phyloP scores from a whole-genome alignment of 2,113 vertebrate genomes.

The Perccottus glenii region DNA sequence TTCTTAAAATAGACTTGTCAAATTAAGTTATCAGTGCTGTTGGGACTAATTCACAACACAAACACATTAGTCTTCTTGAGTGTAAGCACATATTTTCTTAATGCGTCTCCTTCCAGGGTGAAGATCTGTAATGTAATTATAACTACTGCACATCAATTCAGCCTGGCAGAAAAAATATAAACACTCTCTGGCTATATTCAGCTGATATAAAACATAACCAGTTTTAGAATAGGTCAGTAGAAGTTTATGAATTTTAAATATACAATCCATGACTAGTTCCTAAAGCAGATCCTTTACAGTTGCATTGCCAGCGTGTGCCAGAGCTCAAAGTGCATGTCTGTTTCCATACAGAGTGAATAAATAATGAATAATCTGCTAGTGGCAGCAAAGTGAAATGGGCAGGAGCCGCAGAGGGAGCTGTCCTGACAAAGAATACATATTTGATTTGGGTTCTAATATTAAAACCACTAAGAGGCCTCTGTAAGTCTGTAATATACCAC shows the following conservation, averaged over 20 bases:
- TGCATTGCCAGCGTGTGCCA: background rate
- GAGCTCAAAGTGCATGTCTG: slow-evolving; percentile 12
- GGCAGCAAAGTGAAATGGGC: slow-evolving; percentile 31
- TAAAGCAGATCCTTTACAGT: slow-evolving; percentile 6
- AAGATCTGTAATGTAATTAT: slow-evolving; percentile 45
- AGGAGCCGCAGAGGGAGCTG: slow-evolving; percentile 34
- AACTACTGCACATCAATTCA: slow-evolving; percentile 16
- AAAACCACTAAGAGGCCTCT: slow-evolving; percentile 21
- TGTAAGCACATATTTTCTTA: slow-evolving; percentile 32
- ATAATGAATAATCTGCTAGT: slow-evolving; percentile 58
- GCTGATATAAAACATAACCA: slow-evolving; percentile 10
- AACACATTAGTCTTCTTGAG: slow-evolving; percentile 42
- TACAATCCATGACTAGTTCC: background rate
- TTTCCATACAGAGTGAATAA: slow-evolving; percentile 55
- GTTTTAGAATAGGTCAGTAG: slow-evolving; percentile 11
- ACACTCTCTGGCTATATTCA: slow-evolving; percentile 13
- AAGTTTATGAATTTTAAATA: slow-evolving; percentile 20
- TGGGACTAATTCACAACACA: slow-evolving; percentile 51
- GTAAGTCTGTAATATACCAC: background rate
- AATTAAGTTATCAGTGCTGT: slow-evolving; percentile 50
- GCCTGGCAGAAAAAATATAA: slow-evolving; percentile 15
- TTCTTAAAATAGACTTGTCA: slow-evolving; percentile 40
- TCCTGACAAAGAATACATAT: slow-evolving; percentile 43
- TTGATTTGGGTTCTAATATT: slow-evolving; percentile 58
- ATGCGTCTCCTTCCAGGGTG: slow-evolving; percentile 30